Conservation (phyloP, 2,888 invertebrate species). For the Aproaerema taeniolella region DNA sequence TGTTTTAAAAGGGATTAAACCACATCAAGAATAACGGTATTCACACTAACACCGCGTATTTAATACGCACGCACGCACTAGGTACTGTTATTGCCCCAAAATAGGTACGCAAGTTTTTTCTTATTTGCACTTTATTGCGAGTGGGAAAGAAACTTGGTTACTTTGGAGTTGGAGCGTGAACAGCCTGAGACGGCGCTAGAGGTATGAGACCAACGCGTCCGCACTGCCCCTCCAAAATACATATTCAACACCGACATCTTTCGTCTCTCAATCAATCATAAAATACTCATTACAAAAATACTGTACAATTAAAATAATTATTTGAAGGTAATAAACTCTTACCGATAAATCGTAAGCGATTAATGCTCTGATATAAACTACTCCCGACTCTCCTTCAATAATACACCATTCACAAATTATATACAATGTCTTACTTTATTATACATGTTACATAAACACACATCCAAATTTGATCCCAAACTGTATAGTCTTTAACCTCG, state of each 20-base stretch:
- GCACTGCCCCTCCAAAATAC: slow-evolving; percentile 19
- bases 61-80: too few relatives aligned
- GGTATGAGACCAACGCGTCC: slow-evolving; percentile 10
- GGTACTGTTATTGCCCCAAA: too few relatives aligned
- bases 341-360: slow-evolving; percentile 56
- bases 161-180: too few relatives aligned
- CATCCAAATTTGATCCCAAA: slow-evolving; percentile 76
- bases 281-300: slow-evolving; percentile 76
- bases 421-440: slow-evolving; percentile 64
- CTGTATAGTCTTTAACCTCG: slow-evolving; percentile 76
- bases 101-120: too few relatives aligned
- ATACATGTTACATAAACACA: slow-evolving; percentile 73
- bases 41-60: too few relatives aligned
- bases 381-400: slow-evolving; percentile 49
- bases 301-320: slow-evolving; percentile 74
- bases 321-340: slow-evolving; percentile 69
- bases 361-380: slow-evolving; percentile 55
- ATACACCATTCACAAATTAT: slow-evolving; percentile 73
- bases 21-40: too few relatives aligned
- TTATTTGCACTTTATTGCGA: too few relatives aligned
- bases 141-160: too few relatives aligned
- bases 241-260: slow-evolving; percentile 28
- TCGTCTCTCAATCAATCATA: slow-evolving; percentile 45
- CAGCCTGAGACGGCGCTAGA: too few relatives aligned
- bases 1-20: too few relatives aligned